phyloP scores from a whole-genome alignment of 2,797 vertebrate species.

The Oryzias sinensis region DNA sequence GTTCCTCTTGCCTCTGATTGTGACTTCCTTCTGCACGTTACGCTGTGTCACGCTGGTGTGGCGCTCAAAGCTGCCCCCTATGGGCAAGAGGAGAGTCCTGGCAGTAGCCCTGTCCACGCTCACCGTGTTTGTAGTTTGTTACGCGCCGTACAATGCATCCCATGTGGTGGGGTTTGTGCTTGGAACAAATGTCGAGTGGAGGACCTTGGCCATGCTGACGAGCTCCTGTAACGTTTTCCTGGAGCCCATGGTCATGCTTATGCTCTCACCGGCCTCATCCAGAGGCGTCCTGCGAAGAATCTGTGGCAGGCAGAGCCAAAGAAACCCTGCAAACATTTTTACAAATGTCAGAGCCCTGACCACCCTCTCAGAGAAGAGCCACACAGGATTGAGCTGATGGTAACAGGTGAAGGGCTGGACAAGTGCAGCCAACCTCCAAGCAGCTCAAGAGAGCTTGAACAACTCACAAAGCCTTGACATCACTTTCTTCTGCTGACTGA shows the following conservation, averaged over 20 bases:
- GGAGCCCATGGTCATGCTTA: constrained; percentile 83
- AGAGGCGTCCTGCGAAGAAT: constrained; percentile 58
- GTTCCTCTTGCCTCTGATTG: constrained; percentile 78
- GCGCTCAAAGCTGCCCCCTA: constrained; percentile 72
- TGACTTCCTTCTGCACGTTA: constrained; percentile 80
- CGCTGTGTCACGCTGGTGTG: constrained; percentile 82
- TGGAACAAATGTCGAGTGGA: constrained; percentile 69
- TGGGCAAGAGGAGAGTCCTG: constrained; percentile 81
- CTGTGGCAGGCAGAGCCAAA: constrained; percentile 50
- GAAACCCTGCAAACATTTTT: background rate
- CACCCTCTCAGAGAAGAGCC: constrained; percentile 25
- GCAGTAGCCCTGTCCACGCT: constrained; percentile 81
- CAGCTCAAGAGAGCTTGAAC: too few species aligned
- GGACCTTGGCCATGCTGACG: constrained; percentile 77
- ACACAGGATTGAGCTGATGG: constrained; percentile 18
- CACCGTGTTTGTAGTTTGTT: constrained; percentile 82
- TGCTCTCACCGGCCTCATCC: constrained; percentile 68
- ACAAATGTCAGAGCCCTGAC: constrained; percentile 5
- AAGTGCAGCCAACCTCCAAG: too few species aligned
- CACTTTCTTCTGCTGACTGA: too few species aligned
- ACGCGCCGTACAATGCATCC: constrained; percentile 86
- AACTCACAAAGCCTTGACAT: too few species aligned
- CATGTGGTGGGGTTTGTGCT: constrained; percentile 80
- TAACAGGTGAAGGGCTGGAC: constrained; percentile 13
- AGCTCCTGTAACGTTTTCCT: constrained; percentile 87